Conservation (phyloP, 2,797 vertebrate species). For the Clarias platycephalus region DNA sequence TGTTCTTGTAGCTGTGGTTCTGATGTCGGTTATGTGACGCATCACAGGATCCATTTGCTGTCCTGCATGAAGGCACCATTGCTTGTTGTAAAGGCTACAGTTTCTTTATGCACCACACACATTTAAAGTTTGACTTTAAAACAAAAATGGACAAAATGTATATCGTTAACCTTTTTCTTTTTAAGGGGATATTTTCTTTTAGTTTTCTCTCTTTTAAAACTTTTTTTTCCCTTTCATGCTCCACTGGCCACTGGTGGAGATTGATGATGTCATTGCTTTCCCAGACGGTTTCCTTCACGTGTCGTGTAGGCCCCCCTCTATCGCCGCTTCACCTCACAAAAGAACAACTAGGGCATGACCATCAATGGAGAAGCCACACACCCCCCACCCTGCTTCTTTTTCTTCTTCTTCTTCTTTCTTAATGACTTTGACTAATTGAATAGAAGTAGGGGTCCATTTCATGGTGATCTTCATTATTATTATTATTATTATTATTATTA, state of each 20-base stretch:
- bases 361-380: slow-evolving; percentile 40
- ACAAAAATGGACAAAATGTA: background rate
- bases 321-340: slow-evolving; percentile 45
- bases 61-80: background rate
- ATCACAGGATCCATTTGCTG: no score
- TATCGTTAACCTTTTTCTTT: background rate
- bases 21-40: background rate
- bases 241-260: slow-evolving; percentile 26
- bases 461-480: slow-evolving; percentile 16
- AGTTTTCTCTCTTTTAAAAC: slow-evolving; percentile 4
- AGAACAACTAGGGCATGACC: slow-evolving; percentile 57
- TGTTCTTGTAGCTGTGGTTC: no score
- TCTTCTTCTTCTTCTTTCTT: slow-evolving; percentile 15
- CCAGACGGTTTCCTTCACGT: slow-evolving; percentile 50
- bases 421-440: slow-evolving; percentile 35
- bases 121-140: background rate
- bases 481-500: background rate
- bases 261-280: slow-evolving; percentile 57
- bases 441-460: slow-evolving; percentile 34
- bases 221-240: slow-evolving; percentile 26
- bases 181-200: no score
- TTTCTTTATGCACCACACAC: background rate
- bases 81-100: background rate
- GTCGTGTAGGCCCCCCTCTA: slow-evolving; percentile 33
- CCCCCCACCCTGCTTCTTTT: slow-evolving; percentile 1